These are phyloP conservation scores for Sisyra nigra DNA, from an alignment of 2,888 invertebrate genomes.

Conservation along the genomic window DNA sequence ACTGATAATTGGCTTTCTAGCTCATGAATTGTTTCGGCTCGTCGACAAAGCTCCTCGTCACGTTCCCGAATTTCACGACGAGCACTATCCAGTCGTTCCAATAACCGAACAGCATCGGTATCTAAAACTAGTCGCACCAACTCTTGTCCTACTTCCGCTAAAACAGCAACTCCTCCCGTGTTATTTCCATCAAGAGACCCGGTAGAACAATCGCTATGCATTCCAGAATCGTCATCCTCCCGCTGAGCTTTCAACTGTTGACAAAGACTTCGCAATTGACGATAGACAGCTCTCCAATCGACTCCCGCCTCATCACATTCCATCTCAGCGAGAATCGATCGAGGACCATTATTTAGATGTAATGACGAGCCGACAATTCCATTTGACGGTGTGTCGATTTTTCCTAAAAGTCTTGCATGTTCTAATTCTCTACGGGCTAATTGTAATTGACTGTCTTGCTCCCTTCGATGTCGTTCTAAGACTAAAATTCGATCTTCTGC, in stretches of 20 bases:
- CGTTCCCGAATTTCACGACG: constrained; percentile 59
- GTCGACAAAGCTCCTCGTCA: constrained; percentile 64
- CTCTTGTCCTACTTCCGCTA: constrained; percentile 58
- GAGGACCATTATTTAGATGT: constrained; percentile 26
- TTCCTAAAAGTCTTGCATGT: constrained; percentile 47
- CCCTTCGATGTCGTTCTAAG: constrained; percentile 66
- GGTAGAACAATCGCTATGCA: constrained; percentile 50
- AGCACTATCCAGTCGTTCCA: constrained; percentile 62
- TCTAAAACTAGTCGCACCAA: constrained; percentile 55
- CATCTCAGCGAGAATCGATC: constrained; percentile 83
- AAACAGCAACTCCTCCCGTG: constrained; percentile 36
- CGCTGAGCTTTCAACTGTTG: constrained; percentile 59
- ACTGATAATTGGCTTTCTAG: constrained; percentile 65
- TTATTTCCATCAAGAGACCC: constrained; percentile 36
- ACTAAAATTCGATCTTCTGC: constrained; percentile 76
- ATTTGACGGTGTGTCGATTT: constrained; percentile 21
- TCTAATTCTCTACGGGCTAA: constrained; percentile 30
- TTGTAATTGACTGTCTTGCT: constrained; percentile 42
- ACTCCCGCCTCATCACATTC: constrained; percentile 53
- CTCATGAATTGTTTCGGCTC: constrained; percentile 63
- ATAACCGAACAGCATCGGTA: constrained; percentile 55
- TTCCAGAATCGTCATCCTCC: constrained; percentile 59
- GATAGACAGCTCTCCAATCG: constrained; percentile 53
- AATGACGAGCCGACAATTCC: constrained; percentile 28
- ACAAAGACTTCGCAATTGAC: constrained; percentile 55